Evolutionary conservation across 2,113 vertebrate genomes (phyloP).

Genomic region (Malurus elegans): DNA sequence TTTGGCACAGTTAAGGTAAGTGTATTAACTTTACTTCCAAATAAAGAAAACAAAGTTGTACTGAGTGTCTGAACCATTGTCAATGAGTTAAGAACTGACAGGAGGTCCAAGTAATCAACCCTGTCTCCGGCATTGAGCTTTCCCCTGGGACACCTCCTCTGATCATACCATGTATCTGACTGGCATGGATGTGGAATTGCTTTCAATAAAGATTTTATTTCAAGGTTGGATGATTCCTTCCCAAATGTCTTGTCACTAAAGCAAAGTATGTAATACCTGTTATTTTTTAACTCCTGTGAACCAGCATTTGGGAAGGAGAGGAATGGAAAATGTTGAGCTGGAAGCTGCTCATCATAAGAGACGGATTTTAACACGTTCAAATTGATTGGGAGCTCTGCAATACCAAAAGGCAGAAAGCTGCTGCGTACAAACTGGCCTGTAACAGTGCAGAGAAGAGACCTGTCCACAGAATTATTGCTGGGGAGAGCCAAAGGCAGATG

Average conservation of each 20-base stretch:
- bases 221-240: conserved; percentile 77
- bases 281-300: conserved; percentile 58
- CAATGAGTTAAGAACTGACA: conserved; percentile 76
- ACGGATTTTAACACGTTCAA: conserved; percentile 49
- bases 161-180: conserved; percentile 72
- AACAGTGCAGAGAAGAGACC: neutral
- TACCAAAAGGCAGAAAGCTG: conserved; percentile 47
- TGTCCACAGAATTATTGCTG: neutral
- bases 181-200: conserved; percentile 77
- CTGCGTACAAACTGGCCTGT: conserved; percentile 15
- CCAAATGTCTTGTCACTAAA: conserved; percentile 74
- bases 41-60: conserved; percentile 75
- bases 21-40: conserved; percentile 77
- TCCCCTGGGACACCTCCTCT: conserved; percentile 68
- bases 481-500: neutral
- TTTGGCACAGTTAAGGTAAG: conserved; percentile 81
- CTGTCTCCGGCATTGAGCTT: conserved; percentile 53
- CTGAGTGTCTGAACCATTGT: conserved; percentile 67
- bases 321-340: conserved; percentile 52
- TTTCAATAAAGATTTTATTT: conserved; percentile 83
- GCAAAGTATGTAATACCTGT: conserved; percentile 72
- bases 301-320: conserved; percentile 36
- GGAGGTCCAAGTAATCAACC: conserved; percentile 77
- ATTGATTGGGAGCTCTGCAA: conserved; percentile 45
- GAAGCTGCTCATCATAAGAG: conserved; percentile 36